These are phyloP conservation scores for Mesorhabditis belari DNA, from an alignment of 2,888 invertebrate species.

Conservation along the genomic window DNA sequence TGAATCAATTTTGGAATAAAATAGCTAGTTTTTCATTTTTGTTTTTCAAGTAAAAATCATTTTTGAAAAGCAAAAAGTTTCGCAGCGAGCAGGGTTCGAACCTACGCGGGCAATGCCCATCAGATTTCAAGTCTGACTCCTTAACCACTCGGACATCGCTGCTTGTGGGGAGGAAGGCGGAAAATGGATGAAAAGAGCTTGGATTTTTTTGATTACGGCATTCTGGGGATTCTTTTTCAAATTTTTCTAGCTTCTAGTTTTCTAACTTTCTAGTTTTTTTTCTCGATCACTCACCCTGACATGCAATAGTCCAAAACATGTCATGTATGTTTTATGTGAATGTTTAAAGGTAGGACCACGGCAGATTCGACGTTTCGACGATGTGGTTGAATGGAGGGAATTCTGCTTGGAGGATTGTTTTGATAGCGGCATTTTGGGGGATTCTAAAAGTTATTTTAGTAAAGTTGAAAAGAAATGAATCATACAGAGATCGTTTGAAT, in stretches of 20 bases:
- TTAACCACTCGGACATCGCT: constrained; percentile 57
- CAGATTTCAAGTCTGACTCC: constrained; percentile 66
- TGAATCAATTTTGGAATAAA: too few species aligned
- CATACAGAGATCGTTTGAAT: too few species aligned
- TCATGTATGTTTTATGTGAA: constrained; percentile 27
- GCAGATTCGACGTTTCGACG: not conserved
- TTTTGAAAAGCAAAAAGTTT: too few species aligned
- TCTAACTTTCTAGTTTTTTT: not conserved
- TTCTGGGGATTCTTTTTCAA: too few species aligned
- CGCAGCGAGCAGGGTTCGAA: constrained; percentile 63
- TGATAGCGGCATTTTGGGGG: not conserved
- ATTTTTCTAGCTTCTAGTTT: not conserved
- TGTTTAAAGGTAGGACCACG: constrained; percentile 24
- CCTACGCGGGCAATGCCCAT: constrained; percentile 66
- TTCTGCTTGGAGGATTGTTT: not conserved
- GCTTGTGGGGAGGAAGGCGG: not conserved
- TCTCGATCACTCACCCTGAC: constrained; percentile 13
- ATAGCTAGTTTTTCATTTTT: too few species aligned
- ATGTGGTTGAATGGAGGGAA: not conserved
- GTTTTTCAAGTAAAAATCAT: too few species aligned
- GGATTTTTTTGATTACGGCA: too few species aligned
- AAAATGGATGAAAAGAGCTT: too few species aligned
- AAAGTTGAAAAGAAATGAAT: too few species aligned
- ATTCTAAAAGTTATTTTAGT: too few species aligned
- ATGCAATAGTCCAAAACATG: constrained; percentile 31